Base-by-base conservation (phyloP, 2,888 invertebrate species). In the Drosophila kambysellisi region DNA sequence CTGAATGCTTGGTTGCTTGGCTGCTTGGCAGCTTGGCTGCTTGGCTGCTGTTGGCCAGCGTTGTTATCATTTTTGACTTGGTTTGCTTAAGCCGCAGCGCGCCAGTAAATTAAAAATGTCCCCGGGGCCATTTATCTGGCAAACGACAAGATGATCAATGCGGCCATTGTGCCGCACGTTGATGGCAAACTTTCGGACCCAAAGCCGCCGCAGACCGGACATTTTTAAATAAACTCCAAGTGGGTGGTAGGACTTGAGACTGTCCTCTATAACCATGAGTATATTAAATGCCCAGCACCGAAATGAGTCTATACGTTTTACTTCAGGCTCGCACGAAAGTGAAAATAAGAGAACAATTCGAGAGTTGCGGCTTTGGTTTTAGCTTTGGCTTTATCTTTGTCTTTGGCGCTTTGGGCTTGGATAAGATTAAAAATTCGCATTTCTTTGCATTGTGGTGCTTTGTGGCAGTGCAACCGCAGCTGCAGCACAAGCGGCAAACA, bases 31-130 rank as follows among this genome's bases (percentile, higher is more conserved):
- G 20, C 12, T 41, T 52, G 33, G 33, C 20, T 35, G 35, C 35
- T 20, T 35, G 33, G 33, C 20, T 52, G 52, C 52, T 35, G 35
- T 25, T 25, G 15, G 46, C 46, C 25, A 11, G 25, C 37, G n/a
- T 17, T 37, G 71, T 75, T 76, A 75, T 71, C 75, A 63, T 63
- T 71, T 57, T 60, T 56, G 70, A 65, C 74, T 48, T 20, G 60
- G 69, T 71, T 82, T 82, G 76, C 76, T 68, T 71, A 74, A 79
- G 70, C 69, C 57, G 71, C 70, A n/a, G 71, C 70, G 69, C 70
- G 84, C 56, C 82, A 79, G 76, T 90, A 87, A 91, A 90, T 90
- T 85, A 90, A 87, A 86, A 91, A 81, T 82, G 76, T 87, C 91
- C 89, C 91, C 59, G 30, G 81, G 81, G 87, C 79, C 84, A 88